Conservation (phyloP, 2,797 vertebrate genomes). For the Acrossocheilus fasciatus region DNA sequence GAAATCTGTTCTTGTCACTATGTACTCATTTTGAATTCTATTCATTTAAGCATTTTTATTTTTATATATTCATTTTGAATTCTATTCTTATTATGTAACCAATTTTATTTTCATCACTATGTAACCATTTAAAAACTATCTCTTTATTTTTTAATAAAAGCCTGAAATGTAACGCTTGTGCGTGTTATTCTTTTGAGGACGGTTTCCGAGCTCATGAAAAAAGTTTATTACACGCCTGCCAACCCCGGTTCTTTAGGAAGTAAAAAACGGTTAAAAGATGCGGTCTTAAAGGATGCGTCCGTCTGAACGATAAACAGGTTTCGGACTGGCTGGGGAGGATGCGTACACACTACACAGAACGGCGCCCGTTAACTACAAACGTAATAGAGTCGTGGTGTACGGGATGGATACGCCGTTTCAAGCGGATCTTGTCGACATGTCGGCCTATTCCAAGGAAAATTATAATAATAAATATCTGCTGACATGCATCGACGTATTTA, state of each 20-base stretch:
- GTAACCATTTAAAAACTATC: too few relatives aligned
- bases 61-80: too few relatives aligned
- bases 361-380: not conserved
- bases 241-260: too few relatives aligned
- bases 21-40: too few relatives aligned
- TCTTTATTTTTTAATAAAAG: too few relatives aligned
- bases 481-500: slow-evolving; percentile 35
- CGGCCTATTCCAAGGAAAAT: slow-evolving; percentile 24
- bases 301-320: not conserved
- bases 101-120: not conserved
- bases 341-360: not conserved
- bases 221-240: too few relatives aligned
- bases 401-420: not conserved
- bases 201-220: too few relatives aligned
- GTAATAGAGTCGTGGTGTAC: not conserved
- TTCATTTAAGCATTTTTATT: not conserved
- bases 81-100: too few relatives aligned
- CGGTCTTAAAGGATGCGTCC: too few relatives aligned
- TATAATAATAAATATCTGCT: slow-evolving; percentile 13
- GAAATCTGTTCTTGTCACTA: too few relatives aligned
- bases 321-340: not conserved
- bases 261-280: too few relatives aligned
- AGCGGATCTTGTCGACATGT: slow-evolving; percentile 14
- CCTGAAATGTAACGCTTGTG: not conserved
- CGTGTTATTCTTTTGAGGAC: not conserved